Evolutionary conservation across 2,113 vertebrate species (phyloP), one percentile per base, ranked within the genome.

Genomic region (Garra rufa): DNA sequence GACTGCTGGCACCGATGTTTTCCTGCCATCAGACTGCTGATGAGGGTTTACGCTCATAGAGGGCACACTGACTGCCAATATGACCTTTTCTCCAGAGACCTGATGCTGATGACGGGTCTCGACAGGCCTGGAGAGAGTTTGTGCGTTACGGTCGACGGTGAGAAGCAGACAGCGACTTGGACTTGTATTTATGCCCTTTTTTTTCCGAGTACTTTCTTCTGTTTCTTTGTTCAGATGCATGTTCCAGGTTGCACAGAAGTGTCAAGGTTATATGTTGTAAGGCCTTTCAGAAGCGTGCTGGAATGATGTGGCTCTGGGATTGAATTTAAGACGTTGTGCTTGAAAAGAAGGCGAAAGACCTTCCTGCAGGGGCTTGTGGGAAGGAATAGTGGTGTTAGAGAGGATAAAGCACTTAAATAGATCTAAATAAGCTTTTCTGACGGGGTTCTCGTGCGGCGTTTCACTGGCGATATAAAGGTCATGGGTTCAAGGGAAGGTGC

Each of bases 21-120:
- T 15, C 21, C n/a, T 78, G 76, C 52, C 59, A 24, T 59, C 76
- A 43, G 76, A 76, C 73, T 75, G 73, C 73, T 63, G 77, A 34
- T 67, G 80, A 52, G 48, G 48, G n/a, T 43, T 46, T 48, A 65
- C 15, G 34, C 50, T 73, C 52, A 74, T 52, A 78, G 76, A 74
- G 77, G 78, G 59, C 48, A 81, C 43, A 74, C 6, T 74, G 84
- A 57, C 30, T 73, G 50, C 69, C 46, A 48, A 52, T 57, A n/a
- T 48, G 67, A 85, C 76, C 78, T 85, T 65, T 81, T 52, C 84
- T 74, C 84, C 67, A 48, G 43, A 85, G 84, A 59, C 76, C 73
- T 10, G 28, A 67, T 30, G 59, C 70, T 76, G 59, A 82, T 76
- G 52, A 75, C 21, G 55, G 61, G 57, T 61, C 57, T 19, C 59